Base-by-base conservation (phyloP, 2,888 invertebrate genomes). In the Clusia tigrina region DNA sequence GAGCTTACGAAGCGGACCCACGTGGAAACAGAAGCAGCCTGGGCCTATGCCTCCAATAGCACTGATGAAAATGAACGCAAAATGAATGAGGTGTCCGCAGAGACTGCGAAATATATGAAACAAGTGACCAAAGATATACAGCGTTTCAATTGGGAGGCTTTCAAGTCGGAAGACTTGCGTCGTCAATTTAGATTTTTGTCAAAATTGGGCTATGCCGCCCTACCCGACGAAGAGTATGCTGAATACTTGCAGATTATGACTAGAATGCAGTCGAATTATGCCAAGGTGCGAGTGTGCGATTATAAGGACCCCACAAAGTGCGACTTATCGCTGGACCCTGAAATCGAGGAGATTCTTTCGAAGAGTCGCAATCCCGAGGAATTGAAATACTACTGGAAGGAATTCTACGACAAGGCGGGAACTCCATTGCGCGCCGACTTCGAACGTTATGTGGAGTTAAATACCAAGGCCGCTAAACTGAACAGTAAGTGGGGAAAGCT, bases 381-480 rank as follows among this genome's bases (percentile, higher is more conserved):
- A 76, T 81, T 96, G 69, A 88, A 89, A 73, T 87, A 93, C 74
- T 86, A 89, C 1, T 96, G 95, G 95, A 80, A 87, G 2, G 88
- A 91, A 73, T 96, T 94, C 91, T 88, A 95, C 70, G 88, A 90
- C 57, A 89, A 86, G 26, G 90, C 90, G 0, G 92, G 91, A 0
- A 88, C 90, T 2, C 86, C 86, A 60, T 86, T 89, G 0, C 86
- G 88, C 24, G 77, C 85, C 3, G 84, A 88, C 66, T 93, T 88
- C 78, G 87, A 88, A 48, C 86, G 88, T 64, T 92, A 92, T 76
- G 87, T 91, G 0, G 84, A 86, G 51, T 78, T 92, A 6, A 87
- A 88, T 66, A 90, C 90, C 65, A 90, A 92, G 80, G 90, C 90
- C 1, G 91, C 92, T 12, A 84, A 85, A 74, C 83, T 91, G 64